Percentiles rank a stretch among this genome's conserved stretches.
Conservation (phyloP, 2,113 vertebrate genomes). For the Eulemur rufifrons region DNA sequence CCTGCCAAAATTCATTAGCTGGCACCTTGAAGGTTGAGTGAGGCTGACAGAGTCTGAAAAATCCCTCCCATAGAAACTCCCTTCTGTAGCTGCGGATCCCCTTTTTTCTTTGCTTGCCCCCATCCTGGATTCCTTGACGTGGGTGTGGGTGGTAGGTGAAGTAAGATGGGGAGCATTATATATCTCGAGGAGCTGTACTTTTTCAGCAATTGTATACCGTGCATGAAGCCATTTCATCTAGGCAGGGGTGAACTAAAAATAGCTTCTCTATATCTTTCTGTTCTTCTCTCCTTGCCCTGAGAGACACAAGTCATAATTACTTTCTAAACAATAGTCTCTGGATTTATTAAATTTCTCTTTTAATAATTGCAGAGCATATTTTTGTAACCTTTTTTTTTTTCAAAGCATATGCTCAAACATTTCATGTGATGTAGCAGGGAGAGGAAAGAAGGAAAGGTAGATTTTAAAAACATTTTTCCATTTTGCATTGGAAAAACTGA, state of each 20-base stretch:
- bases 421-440: not conserved
- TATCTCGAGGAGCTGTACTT: not conserved
- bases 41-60: not conserved
- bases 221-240: not conserved
- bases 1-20: not conserved
- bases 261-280: not conserved
- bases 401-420: slow-evolving; percentile 12
- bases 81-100: not conserved
- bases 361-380: slow-evolving; percentile 47
- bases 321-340: slow-evolving; percentile 25
- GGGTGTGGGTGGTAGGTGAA: not conserved
- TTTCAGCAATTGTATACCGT: not conserved
- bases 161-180: not conserved
- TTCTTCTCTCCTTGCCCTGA: not conserved
- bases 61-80: not conserved
- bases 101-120: not conserved
- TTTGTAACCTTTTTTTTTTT: slow-evolving; percentile 2
- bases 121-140: not conserved
- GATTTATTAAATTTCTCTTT: slow-evolving; percentile 45
- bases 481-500: not conserved
- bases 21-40: not conserved
- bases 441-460: not conserved
- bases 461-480: not conserved
- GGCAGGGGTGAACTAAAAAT: not conserved
- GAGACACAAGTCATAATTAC: slow-evolving; percentile 37